These are phyloP conservation scores for Psittacula cyanocephala DNA, from an alignment of 2,113 vertebrate genomes.

Conservation along the genomic window DNA sequence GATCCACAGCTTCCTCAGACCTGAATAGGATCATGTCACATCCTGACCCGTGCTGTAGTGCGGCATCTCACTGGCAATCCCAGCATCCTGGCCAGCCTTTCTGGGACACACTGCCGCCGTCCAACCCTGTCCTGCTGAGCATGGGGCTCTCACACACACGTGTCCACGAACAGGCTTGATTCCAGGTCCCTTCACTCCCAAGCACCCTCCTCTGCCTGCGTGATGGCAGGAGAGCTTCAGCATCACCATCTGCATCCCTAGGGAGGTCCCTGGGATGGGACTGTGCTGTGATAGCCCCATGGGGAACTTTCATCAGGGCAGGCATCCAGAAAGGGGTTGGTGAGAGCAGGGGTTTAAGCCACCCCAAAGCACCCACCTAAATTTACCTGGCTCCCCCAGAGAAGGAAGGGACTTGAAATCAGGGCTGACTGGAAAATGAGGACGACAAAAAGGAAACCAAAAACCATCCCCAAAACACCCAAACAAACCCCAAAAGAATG, in stretches of 20 bases:
- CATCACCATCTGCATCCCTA: neutral
- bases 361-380: neutral
- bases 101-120: neutral
- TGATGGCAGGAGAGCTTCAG: neutral
- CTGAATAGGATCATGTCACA: neutral
- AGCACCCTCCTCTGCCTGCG: neutral
- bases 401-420: slow-evolving; percentile 81
- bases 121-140: slow-evolving; percentile 38
- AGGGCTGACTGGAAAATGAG: slow-evolving; percentile 70
- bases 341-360: neutral
- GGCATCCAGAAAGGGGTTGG: neutral
- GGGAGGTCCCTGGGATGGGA: neutral
- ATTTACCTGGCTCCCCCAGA: slow-evolving; percentile 9
- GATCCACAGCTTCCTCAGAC: neutral
- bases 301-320: neutral
- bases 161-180: slow-evolving; percentile 63
- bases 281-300: neutral
- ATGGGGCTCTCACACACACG: neutral
- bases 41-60: accelerated
- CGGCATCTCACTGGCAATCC: accelerated
- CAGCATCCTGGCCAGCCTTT: neutral
- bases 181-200: slow-evolving; percentile 76
- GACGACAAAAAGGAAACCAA: neutral
- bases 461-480: neutral
- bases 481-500: neutral